phyloP scores from a whole-genome alignment of 1,140 invertebrate species.

The Polypedilum pembai region DNA sequence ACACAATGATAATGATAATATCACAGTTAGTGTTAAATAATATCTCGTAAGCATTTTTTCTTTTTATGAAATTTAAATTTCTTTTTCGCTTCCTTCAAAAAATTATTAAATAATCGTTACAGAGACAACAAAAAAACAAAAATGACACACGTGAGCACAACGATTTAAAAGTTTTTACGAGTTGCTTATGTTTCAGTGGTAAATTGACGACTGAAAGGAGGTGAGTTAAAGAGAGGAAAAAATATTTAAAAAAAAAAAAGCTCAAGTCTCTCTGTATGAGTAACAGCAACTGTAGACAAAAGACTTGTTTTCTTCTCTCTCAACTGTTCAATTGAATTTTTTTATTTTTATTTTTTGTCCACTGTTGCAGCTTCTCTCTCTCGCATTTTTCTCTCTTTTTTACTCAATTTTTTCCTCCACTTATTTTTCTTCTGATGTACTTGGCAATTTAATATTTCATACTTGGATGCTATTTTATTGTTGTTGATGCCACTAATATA shows the following conservation, averaged over 20 bases:
- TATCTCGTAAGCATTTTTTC: not conserved
- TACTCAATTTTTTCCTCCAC: no score
- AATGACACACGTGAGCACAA: not conserved
- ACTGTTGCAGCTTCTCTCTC: no score
- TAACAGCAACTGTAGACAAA: not conserved
- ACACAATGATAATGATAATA: slow-evolving; percentile 28
- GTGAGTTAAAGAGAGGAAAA: slow-evolving; percentile 5
- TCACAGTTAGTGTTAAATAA: slow-evolving; percentile 30
- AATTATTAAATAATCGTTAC: slow-evolving; percentile 20
- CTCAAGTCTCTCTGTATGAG: not conserved
- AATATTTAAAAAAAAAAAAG: not conserved
- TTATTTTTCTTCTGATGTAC: not conserved
- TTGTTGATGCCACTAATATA: not conserved
- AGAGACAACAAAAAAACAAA: not conserved
- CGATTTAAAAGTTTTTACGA: not conserved
- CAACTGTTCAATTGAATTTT: slow-evolving; percentile 4
- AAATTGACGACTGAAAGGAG: slow-evolving; percentile 21
- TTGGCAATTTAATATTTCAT: slow-evolving; percentile 7
- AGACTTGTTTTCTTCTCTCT: not conserved
- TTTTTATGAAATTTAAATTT: not conserved
- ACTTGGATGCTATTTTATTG: not conserved
- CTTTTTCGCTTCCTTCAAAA: not conserved
- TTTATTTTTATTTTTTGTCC: not conserved
- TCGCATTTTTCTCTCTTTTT: no score
- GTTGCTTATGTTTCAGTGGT: slow-evolving; percentile 21